A percentile compares a stretch with the other conserved stretches of the same genome.
These are phyloP conservation scores for Anseranas semipalmata DNA, from an alignment of 2,113 vertebrate species.

Conservation along the genomic window DNA sequence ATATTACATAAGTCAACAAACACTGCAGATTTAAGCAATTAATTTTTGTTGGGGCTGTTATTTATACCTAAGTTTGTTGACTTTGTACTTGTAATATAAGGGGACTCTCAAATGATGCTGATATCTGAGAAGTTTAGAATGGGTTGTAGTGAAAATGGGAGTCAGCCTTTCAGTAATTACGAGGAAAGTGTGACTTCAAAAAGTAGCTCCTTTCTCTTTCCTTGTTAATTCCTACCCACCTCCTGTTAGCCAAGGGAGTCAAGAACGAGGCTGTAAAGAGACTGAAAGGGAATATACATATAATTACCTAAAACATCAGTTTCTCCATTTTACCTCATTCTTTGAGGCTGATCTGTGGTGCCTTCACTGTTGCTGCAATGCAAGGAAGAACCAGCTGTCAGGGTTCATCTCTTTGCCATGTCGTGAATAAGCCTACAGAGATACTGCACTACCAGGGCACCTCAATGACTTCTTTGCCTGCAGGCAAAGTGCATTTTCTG, in stretches of 20 bases:
- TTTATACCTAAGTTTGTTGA: neutral
- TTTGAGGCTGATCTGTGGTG: neutral
- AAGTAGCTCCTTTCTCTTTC: neutral
- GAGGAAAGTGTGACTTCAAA: neutral
- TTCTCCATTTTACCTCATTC: neutral
- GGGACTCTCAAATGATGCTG: neutral
- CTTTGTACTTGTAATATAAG: neutral
- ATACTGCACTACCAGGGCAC: neutral
- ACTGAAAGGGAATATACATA: neutral
- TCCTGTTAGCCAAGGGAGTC: neutral
- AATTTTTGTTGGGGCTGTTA: neutral
- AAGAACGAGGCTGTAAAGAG: neutral
- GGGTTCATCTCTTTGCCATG: neutral
- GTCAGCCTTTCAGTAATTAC: neutral
- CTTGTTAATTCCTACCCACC: neutral
- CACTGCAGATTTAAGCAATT: neutral
- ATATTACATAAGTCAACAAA: neutral
- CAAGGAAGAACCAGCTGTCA: conserved; percentile 32
- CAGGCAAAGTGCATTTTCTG: conserved; percentile 61
- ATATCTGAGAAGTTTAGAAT: neutral
- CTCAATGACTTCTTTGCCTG: neutral
- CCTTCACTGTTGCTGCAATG: neutral
- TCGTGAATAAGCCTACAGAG: conserved; percentile 18
- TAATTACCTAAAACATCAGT: neutral
- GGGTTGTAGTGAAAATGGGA: neutral